Evolutionary conservation across 2,113 vertebrate species (phyloP), one percentile per base, ranked within the genome.

Genomic region (Jacana jacana): DNA sequence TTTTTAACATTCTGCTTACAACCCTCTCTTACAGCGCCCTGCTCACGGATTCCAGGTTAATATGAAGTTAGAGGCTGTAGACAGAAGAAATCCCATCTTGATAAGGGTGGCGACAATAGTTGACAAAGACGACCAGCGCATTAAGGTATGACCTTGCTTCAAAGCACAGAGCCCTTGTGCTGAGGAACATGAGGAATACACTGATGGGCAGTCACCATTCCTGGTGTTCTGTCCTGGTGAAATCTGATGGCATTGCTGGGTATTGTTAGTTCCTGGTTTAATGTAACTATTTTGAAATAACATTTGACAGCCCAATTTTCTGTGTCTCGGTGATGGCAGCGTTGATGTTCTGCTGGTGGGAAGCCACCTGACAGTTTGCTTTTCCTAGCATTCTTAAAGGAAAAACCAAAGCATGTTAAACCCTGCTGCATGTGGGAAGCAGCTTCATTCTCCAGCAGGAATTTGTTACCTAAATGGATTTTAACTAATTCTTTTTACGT

Each of bases 11-110:
- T 96, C 52, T 82, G 51, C 44, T 88, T 48, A 7, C 72, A 70
- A 10, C 23, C 39, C 70, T 95, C 23, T 91, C 37, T 97, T 91
- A 4, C 96, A 99, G 99, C 98, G 98, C 85, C 97, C 98, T 44
- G 97, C 98, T 61, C 98, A 99, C 5, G 97, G 98, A 42, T 99
- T 99, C 96, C 98, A 98, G 86, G 93, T 97, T 25, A 97, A 98
- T 93, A 98, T 97, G 49, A 98, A 98, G 89, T 82, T 99, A 64
- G 99, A 99, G 95, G 97, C 97, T 4, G 99, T 99, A 31, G 99
- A 99, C 97, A 97, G 97, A 81, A 97, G 98, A 77, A 98, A 98
- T 94, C 98, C 98, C 24, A 98, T 98, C 98, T 79, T 99, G 95
- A 98, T 99, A 89, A 98, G 99, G 11, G 99, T 99, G 31, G 98